Percentiles rank a stretch among this genome's conserved stretches.
These are phyloP conservation scores for Astreopora myriophthalma DNA, from an alignment of 64 coral and sea anemone species.

Conservation along the genomic window DNA sequence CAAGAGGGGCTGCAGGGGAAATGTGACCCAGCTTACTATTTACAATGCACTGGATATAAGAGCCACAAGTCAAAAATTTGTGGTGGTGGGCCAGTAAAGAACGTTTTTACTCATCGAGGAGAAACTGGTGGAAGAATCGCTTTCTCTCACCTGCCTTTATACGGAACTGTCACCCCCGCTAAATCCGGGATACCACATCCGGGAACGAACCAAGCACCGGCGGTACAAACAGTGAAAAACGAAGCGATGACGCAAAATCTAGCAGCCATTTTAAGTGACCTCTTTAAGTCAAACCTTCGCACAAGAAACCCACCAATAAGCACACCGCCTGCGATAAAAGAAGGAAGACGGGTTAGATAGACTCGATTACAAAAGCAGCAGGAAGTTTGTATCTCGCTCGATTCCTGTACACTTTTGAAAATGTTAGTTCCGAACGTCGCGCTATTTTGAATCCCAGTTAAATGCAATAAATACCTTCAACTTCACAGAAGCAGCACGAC, in stretches of 20 bases:
- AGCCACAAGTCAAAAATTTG: too few species aligned
- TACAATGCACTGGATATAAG: too few species aligned
- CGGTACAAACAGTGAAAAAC: slow-evolving; percentile 28
- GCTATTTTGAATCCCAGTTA: too few species aligned
- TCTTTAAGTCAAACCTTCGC: slow-evolving; percentile 80
- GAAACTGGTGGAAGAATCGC: too few species aligned
- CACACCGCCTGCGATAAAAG: slow-evolving; percentile 57
- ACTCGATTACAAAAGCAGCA: too few species aligned
- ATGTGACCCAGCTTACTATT: too few species aligned
- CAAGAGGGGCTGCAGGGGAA: too few species aligned
- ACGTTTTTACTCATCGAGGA: background rate
- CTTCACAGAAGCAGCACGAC: too few species aligned
- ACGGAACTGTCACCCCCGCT: slow-evolving; percentile 70
- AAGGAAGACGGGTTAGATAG: background rate
- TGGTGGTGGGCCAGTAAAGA: background rate
- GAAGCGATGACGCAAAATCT: slow-evolving; percentile 70
- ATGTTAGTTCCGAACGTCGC: too few species aligned
- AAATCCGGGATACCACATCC: slow-evolving; percentile 80
- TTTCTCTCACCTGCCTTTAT: slow-evolving; percentile 72
- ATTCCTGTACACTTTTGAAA: too few species aligned
- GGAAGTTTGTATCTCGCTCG: too few species aligned
- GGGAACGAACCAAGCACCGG: slow-evolving; percentile 73
- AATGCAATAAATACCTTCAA: too few species aligned
- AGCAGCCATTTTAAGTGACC: slow-evolving; percentile 78
- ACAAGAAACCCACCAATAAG: slow-evolving; percentile 71